Evolutionary conservation across 2,113 vertebrate species (phyloP).

Genomic region (Eretmochelys imbricata): DNA sequence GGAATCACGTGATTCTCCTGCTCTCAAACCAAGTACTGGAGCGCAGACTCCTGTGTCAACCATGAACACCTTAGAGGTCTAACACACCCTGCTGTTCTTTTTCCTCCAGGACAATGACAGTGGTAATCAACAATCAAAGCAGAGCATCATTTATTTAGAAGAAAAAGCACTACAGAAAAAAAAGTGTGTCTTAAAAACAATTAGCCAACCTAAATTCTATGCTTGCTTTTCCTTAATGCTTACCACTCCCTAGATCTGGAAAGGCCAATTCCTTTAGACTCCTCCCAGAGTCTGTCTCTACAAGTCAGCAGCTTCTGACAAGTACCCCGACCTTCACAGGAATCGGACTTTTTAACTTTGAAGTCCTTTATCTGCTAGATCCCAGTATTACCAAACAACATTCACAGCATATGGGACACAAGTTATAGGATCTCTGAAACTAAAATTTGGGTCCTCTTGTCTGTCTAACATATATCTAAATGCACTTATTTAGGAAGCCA

Average conservation of each 20-base stretch:
- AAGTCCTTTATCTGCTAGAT: background rate
- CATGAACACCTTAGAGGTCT: background rate
- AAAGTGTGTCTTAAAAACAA: no score
- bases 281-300: background rate
- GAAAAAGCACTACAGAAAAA: background rate
- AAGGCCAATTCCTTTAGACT: background rate
- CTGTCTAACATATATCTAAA: background rate
- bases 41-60: background rate
- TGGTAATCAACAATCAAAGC: background rate
- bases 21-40: background rate
- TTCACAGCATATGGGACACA: background rate
- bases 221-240: background rate
- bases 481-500: no score
- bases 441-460: background rate
- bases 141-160: background rate
- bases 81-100: background rate
- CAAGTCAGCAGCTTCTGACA: no score
- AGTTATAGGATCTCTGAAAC: background rate
- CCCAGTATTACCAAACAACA: background rate
- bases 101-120: no score
- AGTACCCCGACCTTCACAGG: background rate
- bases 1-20: background rate
- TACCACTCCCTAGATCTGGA: background rate
- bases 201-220: background rate
- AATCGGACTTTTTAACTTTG: background rate